phyloP scores from a whole-genome alignment of 2,888 invertebrate species.

The Microctonus hyperodae region DNA sequence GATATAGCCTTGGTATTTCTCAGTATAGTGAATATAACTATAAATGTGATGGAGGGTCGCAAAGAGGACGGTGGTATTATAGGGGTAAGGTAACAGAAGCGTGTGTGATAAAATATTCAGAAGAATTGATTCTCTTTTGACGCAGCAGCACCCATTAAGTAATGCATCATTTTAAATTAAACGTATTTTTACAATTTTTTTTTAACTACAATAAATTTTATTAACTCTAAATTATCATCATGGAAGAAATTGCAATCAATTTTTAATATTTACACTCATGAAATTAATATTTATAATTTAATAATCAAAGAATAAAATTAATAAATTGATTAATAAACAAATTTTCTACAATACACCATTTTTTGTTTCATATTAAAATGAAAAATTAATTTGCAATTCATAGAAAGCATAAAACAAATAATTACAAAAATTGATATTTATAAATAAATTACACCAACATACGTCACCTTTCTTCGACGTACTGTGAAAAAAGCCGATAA shows the following conservation, averaged over 20 bases:
- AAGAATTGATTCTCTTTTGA: conserved; percentile 49
- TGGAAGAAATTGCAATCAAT: no score
- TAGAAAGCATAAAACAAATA: no score
- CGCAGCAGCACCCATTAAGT: conserved; percentile 31
- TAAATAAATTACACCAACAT: conserved; percentile 2
- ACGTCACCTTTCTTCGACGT: conserved; percentile 25
- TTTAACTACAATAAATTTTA: no score
- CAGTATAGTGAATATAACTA: conserved; percentile 42
- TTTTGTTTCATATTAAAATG: no score
- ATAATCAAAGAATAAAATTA: background rate
- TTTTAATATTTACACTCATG: background rate
- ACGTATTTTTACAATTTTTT: background rate
- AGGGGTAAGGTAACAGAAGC: background rate
- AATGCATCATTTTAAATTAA: conserved; percentile 3
- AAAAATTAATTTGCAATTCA: no score
- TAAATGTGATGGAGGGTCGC: conserved; percentile 42
- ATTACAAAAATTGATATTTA: background rate
- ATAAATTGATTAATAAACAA: no score
- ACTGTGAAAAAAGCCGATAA: background rate
- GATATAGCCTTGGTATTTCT: conserved; percentile 46
- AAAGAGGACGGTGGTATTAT: background rate
- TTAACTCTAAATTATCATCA: no score
- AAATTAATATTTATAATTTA: background rate
- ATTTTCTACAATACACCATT: no score
- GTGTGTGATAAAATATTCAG: conserved; percentile 54